These are phyloP conservation scores for Chrysolina haemoptera DNA, from an alignment of 2,888 invertebrate genomes.

Conservation along the genomic window DNA sequence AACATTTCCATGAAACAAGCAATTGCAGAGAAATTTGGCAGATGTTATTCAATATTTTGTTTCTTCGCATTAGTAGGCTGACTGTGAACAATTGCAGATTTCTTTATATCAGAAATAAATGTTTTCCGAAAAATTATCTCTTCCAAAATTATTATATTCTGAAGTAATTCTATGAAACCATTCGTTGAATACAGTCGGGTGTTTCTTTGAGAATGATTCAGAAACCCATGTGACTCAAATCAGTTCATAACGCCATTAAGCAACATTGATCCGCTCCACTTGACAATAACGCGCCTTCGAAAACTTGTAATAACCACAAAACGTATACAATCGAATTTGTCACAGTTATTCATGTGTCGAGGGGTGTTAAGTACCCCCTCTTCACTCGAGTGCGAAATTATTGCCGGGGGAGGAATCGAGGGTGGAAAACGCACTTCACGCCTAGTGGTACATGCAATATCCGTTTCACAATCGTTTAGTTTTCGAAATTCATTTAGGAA, in stretches of 20 bases:
- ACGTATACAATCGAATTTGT: conserved; percentile 15
- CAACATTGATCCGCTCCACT: background rate
- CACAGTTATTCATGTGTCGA: conserved; percentile 17
- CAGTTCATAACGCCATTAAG: background rate
- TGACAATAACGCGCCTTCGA: background rate
- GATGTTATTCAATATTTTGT: no score
- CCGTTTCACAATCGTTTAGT: conserved; percentile 6
- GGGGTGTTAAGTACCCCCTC: conserved; percentile 2
- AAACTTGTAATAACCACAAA: conserved; percentile 19
- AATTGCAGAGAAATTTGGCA: no score
- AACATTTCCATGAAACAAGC: no score
- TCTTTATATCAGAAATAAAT: no score
- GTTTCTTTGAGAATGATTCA: no score
- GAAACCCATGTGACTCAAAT: background rate
- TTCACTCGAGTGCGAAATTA: conserved; percentile 21
- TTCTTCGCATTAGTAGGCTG: no score
- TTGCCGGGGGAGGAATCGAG: conserved; percentile 17
- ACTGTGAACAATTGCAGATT: no score
- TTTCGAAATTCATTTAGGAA: background rate
- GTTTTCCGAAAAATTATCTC: no score
- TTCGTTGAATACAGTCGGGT: no score
- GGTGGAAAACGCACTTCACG: conserved; percentile 13
- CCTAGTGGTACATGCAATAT: conserved; percentile 15
- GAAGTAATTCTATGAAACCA: no score
- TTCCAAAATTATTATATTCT: no score